Base-by-base conservation (phyloP, 1,140 invertebrate genomes). In the Drosophila tani region DNA sequence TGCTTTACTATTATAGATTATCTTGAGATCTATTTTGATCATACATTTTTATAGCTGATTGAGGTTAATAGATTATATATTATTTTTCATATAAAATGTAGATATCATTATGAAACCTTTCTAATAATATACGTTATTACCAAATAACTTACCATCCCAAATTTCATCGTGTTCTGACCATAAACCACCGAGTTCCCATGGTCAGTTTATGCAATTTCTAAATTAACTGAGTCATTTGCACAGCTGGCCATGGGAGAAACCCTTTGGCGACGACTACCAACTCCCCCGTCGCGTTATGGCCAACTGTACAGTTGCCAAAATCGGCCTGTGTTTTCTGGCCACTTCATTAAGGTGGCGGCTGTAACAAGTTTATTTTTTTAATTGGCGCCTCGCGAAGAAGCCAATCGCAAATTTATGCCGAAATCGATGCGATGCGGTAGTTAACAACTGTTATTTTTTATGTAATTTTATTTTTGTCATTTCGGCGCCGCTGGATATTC, bases 381-480 rank as follows among this genome's bases (percentile, higher is more conserved):
- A 88, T 88, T 88, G 84, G 84, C 84, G 84, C 84, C 84, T 79
- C 50, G 67, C 59, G 41, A 41, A 55, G 45, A 41, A 55, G 43
- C 50, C 75, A 59, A 51, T 45, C 46, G 51, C 27, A 75, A 82
- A 86, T 86, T 86, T 82, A 86, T 86, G 82, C 79, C 63, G 43
- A 56, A 56, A 55, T 55, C 78, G 71, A 51, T 64, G 69, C 58
- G 32, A 45, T 58, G 53, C 85, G 75, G 84, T 88, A 88, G 84
- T 88, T 88, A 88, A 88, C 85, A 88, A 88, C 84, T 88, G 84
- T 88, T 88, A 88, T 88, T 90, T 88, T 88, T 88, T 90, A 90
- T 88, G 77, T 88, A 84, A 88, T 88, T 88, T 88, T 88, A 88
- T 88, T 88, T 88, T 88, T 88, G 84, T 88, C 84, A 88, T 88